These are phyloP conservation scores for Campodea augens DNA, from an alignment of 1,140 invertebrate genomes.

Conservation along the genomic window DNA sequence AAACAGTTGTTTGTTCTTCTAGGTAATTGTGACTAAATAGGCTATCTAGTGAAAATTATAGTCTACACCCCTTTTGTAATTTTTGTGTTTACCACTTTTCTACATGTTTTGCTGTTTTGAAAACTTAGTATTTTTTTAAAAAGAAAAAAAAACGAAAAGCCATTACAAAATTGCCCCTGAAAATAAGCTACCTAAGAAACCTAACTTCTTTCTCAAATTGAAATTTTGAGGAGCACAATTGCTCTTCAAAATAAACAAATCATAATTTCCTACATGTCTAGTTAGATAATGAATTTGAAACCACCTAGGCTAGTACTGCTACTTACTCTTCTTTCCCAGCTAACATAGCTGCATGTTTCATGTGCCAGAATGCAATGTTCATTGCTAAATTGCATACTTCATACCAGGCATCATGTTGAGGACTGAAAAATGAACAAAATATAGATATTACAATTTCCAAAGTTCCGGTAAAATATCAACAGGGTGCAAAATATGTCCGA, in stretches of 20 bases:
- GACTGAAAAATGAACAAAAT: constrained; percentile 22
- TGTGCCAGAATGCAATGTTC: constrained; percentile 45
- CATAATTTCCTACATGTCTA: background rate
- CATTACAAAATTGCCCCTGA: too few relatives aligned
- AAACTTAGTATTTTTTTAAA: too few relatives aligned
- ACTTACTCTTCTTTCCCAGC: constrained; percentile 43
- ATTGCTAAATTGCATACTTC: constrained; percentile 40
- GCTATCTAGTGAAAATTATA: too few relatives aligned
- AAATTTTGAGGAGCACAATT: too few relatives aligned
- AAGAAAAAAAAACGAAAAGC: too few relatives aligned
- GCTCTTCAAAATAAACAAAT: background rate
- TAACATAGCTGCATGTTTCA: constrained; percentile 47
- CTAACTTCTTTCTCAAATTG: too few relatives aligned
- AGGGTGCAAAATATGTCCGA: background rate
- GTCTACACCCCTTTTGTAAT: too few relatives aligned
- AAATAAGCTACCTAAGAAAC: too few relatives aligned
- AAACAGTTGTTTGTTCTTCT: too few relatives aligned
- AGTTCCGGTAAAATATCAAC: background rate
- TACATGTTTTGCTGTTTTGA: too few relatives aligned
- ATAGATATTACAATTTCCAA: background rate
- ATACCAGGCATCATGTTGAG: constrained; percentile 36
- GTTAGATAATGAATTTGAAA: background rate
- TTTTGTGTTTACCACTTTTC: too few relatives aligned
- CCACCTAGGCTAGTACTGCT: background rate
- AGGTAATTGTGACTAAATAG: too few relatives aligned